Evolutionary conservation across 2,797 vertebrate genomes (phyloP).

Genomic region (Pteronotus mesoamericanus): DNA sequence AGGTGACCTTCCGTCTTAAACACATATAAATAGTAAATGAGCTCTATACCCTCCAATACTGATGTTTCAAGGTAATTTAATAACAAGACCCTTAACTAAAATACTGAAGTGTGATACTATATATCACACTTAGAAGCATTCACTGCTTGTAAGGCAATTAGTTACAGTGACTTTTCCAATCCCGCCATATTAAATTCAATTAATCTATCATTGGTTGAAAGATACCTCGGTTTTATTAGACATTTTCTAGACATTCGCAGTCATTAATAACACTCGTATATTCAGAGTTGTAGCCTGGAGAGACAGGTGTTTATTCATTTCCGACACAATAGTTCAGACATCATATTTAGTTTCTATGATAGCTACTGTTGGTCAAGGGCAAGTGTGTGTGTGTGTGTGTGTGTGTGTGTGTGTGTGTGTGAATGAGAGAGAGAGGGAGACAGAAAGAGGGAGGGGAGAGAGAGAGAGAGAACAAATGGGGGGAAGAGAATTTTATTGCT

Average conservation of each 20-base stretch:
- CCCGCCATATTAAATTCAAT: constrained; percentile 55
- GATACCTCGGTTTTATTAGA: constrained; percentile 52
- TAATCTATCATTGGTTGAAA: constrained; percentile 59
- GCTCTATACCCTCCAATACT: constrained; percentile 28
- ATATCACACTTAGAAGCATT: background rate
- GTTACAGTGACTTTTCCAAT: constrained; percentile 58
- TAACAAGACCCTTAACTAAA: constrained; percentile 67
- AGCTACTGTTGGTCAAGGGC: constrained; percentile 29
- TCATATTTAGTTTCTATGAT: constrained; percentile 37
- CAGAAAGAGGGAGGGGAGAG: background rate
- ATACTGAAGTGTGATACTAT: background rate
- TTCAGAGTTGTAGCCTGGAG: constrained; percentile 37
- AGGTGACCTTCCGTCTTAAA: constrained; percentile 56
- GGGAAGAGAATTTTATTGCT: background rate
- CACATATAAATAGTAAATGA: constrained; percentile 66
- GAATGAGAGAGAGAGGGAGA: background rate
- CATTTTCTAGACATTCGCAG: constrained; percentile 58
- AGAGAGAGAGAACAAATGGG: background rate
- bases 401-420: background rate
- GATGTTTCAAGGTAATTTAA: constrained; percentile 70
- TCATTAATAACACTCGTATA: constrained; percentile 25
- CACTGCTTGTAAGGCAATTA: constrained; percentile 15
- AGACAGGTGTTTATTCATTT: constrained; percentile 36
- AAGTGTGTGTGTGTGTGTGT: background rate
- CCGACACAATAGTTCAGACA: background rate